Percentiles rank a stretch among this genome's conserved stretches.
phyloP scores from a whole-genome alignment of 2,797 vertebrate genomes.

The Selene dorsalis region DNA sequence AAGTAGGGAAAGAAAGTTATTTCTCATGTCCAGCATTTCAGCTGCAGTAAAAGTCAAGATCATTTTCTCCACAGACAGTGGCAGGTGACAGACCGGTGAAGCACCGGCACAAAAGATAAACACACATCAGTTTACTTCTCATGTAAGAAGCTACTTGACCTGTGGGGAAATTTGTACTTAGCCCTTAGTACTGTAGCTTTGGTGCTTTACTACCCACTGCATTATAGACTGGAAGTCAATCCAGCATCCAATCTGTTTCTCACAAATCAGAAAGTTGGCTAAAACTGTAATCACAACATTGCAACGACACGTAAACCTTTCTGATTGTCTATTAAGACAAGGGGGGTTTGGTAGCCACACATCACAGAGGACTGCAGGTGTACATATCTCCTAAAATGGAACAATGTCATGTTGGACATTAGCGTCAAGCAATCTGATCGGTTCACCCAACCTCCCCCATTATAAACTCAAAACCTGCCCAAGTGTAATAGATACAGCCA shows the following conservation, averaged over 20 bases:
- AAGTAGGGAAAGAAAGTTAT: background rate
- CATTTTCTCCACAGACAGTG: background rate
- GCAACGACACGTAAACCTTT: no score
- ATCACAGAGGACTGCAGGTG: background rate
- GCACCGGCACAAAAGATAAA: background rate
- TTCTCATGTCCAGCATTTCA: background rate
- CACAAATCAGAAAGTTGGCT: background rate
- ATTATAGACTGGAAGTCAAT: no score
- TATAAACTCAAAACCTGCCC: constrained; percentile 27
- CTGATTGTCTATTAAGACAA: background rate
- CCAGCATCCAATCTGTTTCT: no score
- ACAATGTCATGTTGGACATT: background rate
- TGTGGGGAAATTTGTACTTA: background rate
- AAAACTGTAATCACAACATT: background rate
- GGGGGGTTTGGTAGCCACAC: background rate
- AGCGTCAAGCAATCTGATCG: background rate
- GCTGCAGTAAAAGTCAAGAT: background rate
- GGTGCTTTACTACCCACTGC: no score
- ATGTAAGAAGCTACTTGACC: background rate
- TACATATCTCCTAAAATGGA: background rate
- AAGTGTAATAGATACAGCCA: background rate
- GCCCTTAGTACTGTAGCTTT: background rate
- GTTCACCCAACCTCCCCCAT: background rate
- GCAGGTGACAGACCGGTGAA: background rate
- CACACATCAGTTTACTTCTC: background rate